These are phyloP conservation scores for Carassius auratus DNA, from an alignment of 2,113 vertebrate genomes.

Conservation along the genomic window DNA sequence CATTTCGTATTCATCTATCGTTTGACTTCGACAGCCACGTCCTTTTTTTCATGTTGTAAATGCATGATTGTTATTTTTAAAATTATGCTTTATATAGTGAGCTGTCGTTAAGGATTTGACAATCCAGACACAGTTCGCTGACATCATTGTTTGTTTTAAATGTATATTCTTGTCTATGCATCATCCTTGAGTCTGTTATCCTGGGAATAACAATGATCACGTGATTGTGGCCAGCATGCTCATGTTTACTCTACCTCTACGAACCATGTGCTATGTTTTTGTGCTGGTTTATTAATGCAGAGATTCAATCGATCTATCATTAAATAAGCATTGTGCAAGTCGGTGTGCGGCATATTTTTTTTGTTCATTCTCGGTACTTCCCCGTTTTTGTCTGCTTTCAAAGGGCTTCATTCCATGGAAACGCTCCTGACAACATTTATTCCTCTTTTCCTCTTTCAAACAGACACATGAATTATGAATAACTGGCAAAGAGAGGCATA, in stretches of 20 bases:
- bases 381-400: conserved; percentile 53
- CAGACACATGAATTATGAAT: neutral
- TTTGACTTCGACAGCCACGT: neutral
- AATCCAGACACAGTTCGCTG: neutral
- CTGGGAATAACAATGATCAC: conserved; percentile 54
- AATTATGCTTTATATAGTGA: neutral
- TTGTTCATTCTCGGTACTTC: conserved; percentile 23
- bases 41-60: neutral
- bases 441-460: conserved; percentile 56
- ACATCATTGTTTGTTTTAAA: too few relatives aligned
- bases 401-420: conserved; percentile 56
- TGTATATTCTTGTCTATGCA: neutral
- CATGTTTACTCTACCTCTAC: conserved; percentile 47
- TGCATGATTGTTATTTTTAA: neutral
- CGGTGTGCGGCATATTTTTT: neutral
- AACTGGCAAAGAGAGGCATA: neutral
- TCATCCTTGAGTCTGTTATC: conserved; percentile 23
- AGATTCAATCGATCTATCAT: neutral
- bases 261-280: conserved; percentile 2
- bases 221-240: conserved; percentile 57
- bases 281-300: neutral
- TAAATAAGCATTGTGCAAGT: neutral
- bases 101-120: neutral
- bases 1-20: neutral
- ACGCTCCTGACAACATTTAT: conserved; percentile 67